Conservation (phyloP, 2,113 vertebrate genomes). For the Nanorana parkeri region DNA sequence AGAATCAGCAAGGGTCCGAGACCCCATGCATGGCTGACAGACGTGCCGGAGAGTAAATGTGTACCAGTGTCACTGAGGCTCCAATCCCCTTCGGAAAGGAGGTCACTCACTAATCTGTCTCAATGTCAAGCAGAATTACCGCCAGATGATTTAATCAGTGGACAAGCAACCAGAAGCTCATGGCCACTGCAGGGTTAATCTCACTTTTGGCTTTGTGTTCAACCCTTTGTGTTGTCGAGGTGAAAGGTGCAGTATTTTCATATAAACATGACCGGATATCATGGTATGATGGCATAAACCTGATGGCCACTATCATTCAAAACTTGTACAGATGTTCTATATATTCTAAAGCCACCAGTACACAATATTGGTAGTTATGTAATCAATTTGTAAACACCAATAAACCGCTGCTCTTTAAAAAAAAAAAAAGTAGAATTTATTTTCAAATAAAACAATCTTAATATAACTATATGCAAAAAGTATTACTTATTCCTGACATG, state of each 20-base stretch:
- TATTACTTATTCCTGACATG: too few relatives aligned
- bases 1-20: slow-evolving; percentile 25
- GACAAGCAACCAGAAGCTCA: slow-evolving; percentile 28
- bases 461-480: too few relatives aligned
- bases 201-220: background rate
- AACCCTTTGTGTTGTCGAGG: background rate
- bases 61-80: slow-evolving; percentile 20
- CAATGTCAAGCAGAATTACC: slow-evolving; percentile 71
- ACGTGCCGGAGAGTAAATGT: background rate
- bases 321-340: too few relatives aligned
- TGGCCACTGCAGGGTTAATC: slow-evolving; percentile 54
- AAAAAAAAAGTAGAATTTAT: too few relatives aligned
- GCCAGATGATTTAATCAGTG: slow-evolving; percentile 66
- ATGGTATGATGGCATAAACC: too few relatives aligned
- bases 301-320: too few relatives aligned
- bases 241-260: background rate
- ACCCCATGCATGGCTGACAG: slow-evolving; percentile 27
- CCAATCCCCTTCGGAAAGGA: slow-evolving; percentile 66
- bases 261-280: too few relatives aligned
- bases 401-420: too few relatives aligned
- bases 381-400: too few relatives aligned
- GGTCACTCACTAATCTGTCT: slow-evolving; percentile 69
- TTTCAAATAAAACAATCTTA: too few relatives aligned
- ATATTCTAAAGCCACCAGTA: too few relatives aligned
- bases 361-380: too few relatives aligned